Percentiles rank a stretch among this genome's conserved stretches.
phyloP scores from a whole-genome alignment of 2,888 invertebrate species.

The Mesorhabditis sp. region DNA sequence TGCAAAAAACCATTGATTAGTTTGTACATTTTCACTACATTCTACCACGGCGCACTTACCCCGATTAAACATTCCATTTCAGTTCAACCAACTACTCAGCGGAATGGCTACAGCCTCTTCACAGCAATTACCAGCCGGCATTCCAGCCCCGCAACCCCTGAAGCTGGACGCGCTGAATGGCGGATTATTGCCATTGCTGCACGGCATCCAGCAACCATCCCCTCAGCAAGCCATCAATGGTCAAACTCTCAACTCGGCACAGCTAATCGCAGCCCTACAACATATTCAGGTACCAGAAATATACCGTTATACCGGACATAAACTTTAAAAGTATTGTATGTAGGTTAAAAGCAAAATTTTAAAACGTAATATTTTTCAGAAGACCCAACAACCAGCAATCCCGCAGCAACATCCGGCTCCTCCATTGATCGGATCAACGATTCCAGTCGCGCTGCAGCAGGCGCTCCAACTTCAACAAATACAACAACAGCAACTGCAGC shows the following conservation, averaged over 20 bases:
- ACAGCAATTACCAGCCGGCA: background rate
- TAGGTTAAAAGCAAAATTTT: no score
- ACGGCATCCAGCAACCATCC: background rate
- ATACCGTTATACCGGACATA: no score
- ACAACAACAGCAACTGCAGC: slow-evolving; percentile 5
- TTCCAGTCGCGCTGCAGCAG: background rate
- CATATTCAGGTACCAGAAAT: no score
- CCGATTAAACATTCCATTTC: background rate
- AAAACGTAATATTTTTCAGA: no score
- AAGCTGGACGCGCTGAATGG: background rate
- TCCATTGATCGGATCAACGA: background rate
- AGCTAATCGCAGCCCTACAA: background rate
- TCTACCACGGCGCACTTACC: no score
- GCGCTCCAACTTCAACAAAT: background rate
- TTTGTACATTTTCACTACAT: no score
- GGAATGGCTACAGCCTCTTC: background rate
- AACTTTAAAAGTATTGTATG: no score
- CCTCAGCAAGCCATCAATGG: background rate
- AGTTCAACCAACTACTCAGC: background rate
- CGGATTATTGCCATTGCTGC: background rate
- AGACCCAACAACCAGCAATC: background rate
- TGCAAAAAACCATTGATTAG: no score
- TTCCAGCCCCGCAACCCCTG: background rate
- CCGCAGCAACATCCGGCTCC: background rate
- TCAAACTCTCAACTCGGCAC: background rate